Conservation (phyloP, 2,113 vertebrate genomes). For the Coregonus clupeaformis region DNA sequence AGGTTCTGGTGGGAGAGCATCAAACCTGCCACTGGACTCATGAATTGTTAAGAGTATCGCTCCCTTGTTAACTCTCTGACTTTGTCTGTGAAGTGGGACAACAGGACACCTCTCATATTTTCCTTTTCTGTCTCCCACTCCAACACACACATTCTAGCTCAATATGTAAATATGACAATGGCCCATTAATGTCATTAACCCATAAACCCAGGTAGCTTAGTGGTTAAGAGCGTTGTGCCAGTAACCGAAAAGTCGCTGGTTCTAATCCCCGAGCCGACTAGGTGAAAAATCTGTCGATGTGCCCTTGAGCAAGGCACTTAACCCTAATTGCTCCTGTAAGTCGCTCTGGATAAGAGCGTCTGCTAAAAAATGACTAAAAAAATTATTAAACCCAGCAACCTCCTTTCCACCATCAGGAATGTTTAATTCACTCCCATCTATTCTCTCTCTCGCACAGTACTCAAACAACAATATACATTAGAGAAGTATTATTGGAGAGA, state of each 20-base stretch:
- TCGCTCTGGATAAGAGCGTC: no score
- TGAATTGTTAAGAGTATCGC: conserved; percentile 17
- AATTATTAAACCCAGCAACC: conserved; percentile 53
- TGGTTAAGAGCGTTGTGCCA: no score
- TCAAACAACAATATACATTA: no score
- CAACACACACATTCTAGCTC: conserved; percentile 7
- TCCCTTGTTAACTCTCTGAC: background rate
- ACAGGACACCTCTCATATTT: background rate
- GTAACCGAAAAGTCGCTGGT: no score
- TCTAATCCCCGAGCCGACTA: no score
- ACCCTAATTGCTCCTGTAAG: no score
- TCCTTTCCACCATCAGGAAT: conserved; percentile 46
- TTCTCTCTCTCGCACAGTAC: background rate
- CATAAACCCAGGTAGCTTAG: no score
- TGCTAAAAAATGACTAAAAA: no score
- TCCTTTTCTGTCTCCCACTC: background rate
- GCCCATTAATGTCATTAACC: conserved; percentile 59
- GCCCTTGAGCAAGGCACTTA: no score
- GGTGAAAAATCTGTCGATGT: no score
- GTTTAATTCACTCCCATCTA: conserved; percentile 41
- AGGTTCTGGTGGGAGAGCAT: conserved; percentile 23
- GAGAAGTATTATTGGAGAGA: no score
- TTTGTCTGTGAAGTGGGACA: background rate
- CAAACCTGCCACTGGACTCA: conserved; percentile 22
- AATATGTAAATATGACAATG: conserved; percentile 59